Evolutionary conservation across 2,113 vertebrate species (phyloP), one percentile per base, ranked within the genome.

Genomic region (Alces alces): DNA sequence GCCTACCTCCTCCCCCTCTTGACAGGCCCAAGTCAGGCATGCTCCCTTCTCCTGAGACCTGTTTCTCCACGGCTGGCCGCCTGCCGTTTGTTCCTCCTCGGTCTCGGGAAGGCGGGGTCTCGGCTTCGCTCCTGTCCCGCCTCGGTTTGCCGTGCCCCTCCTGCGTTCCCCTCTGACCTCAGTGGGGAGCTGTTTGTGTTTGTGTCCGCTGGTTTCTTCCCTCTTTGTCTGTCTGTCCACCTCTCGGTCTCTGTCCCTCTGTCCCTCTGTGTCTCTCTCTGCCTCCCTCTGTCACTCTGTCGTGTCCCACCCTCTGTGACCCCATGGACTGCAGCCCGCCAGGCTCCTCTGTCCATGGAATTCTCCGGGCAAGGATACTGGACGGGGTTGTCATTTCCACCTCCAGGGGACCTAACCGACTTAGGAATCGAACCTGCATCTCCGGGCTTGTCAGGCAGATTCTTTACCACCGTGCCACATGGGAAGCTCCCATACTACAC

Each of bases 231-330:
- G 45, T 80, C 1, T 33, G 27, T 82, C 5, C 4, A 0, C 50
- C 16, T 78, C 14, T 28, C 4, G 1, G 27, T 79, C 8, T 47
- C 6, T 15, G 25, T 14, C 10, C 7, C 21, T 43, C 39, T 4
- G 39, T 45, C 43, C 47, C 10, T 76, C 21, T 76, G 9, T 23
- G 1, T 30, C 14, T 47, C 13, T 17, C 25, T 79, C 27, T 30
- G 27, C 45, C 5, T 79, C 28, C 8, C 28, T 80, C 28, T 50
- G 8, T 23, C n/a, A 39, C 19, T 36, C 19, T 36, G 66, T 70
- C 66, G 1, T 39, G 66, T 70, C 66, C 0, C 0, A 39, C n/a
- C 5, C n/a, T 70, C 23, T 70, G 19, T 0, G 19, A 70, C 66
- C 66, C 5, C 66, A 23, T 0, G 19, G 66, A 70, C 66, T 70